Conservation (phyloP, 1,140 invertebrate species). For the Zophobas atratus region DNA sequence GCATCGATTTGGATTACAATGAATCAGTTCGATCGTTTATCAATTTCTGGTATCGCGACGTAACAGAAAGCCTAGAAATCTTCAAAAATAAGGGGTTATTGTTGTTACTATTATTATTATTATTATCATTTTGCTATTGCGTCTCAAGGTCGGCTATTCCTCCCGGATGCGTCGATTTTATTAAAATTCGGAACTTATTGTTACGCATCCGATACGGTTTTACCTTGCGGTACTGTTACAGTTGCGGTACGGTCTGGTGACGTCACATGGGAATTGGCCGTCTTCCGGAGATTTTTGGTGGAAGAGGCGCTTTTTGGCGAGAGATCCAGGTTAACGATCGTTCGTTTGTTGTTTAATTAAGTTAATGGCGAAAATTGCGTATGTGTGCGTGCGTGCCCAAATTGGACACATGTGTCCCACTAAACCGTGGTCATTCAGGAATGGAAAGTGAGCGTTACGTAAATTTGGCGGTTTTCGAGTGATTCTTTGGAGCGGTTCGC, state of each 20-base stretch:
- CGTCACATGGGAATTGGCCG: background rate
- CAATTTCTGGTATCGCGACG: too few relatives aligned
- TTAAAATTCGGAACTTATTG: conserved; percentile 17
- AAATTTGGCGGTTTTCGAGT: conserved; percentile 11
- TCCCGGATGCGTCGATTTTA: conserved; percentile 26
- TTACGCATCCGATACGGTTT: conserved; percentile 32
- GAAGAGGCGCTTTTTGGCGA: background rate
- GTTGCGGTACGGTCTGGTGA: background rate
- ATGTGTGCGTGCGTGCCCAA: conserved; percentile 8
- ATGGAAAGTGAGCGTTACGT: conserved; percentile 31
- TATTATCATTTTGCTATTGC: background rate
- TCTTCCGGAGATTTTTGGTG: background rate
- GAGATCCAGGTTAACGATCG: conserved; percentile 11
- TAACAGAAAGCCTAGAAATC: too few relatives aligned
- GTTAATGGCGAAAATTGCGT: conserved; percentile 26
- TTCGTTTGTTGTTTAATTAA: conserved; percentile 22
- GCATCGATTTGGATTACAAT: too few relatives aligned
- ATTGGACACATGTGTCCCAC: conserved; percentile 4
- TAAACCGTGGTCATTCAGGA: background rate
- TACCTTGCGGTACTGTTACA: conserved; percentile 16
- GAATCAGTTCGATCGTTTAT: too few relatives aligned
- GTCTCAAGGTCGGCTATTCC: conserved; percentile 28
- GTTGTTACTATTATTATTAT: too few relatives aligned
- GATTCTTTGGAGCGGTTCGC: background rate
- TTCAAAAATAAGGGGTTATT: too few relatives aligned